Base-by-base conservation (phyloP, 2,797 vertebrate genomes). In the Propithecus deckenii region DNA sequence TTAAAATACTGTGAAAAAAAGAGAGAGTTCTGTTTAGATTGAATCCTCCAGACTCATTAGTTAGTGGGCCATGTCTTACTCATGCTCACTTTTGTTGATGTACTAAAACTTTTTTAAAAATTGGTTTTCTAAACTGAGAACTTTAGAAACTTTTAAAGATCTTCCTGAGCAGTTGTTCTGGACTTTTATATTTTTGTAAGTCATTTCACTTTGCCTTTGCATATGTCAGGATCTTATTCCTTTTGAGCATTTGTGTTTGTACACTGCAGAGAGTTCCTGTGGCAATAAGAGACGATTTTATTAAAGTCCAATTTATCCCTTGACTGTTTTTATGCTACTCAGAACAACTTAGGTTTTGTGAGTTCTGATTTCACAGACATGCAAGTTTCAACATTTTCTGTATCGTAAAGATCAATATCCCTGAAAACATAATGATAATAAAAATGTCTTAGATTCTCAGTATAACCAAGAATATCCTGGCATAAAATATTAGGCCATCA, bases 1-100 rank as follows among this genome's bases (percentile, higher is more conserved):
- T 96, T 96, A 91, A 96, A 97, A 97, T 87, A 78, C 25, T 17
- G 0, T 72, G 63, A 69, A 55, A 74, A 75, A 86, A 91, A 61
- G 32, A 71, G 65, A 75, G 23, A 23, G 18, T 88, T 84, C 76
- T 92, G 35, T 87, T 59, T 91, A 69, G 48, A 74, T 72, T 35
- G 50, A 75, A 65, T 96, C 22, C 43, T 96, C 63, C 71, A 79
- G 32, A 55, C 76, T 93, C 52, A 76, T 96, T 96, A 91, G 75
- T 72, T 90, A 25, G 32, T 17, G 4, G 46, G 30, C 41, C 22
- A 32, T 46, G 41, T 86, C 41, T 97, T 83, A 41, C 48, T 0
- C 3, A 85, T 0, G 11, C 71, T 69, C 4, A 67, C 38, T 38
- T 95, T 80, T 83, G 55, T 85, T 94, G 74, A 79, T 71, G 13